Base-by-base conservation (phyloP, 1,140 invertebrate species). In the Parasteatoda tepidariorum region DNA sequence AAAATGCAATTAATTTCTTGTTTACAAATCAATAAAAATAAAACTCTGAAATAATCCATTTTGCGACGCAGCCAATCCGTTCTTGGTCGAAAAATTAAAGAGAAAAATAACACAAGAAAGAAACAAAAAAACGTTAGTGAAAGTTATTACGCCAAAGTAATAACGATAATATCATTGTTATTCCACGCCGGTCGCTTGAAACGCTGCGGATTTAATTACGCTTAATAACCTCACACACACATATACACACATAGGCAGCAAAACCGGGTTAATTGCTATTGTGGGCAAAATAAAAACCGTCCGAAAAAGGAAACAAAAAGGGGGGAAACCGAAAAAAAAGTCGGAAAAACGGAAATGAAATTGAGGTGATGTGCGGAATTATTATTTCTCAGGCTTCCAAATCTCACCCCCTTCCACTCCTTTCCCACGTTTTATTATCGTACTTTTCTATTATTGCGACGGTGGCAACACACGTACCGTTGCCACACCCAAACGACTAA, bases 351-450 rank as follows among this genome's bases (percentile, higher is more conserved):
- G 76, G 76, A 79, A 79, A 79, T 79, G 76, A 79, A 79, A 79
- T 79, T 79, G 76, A 79, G 76, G 76, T 79, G 76, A 79, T 79
- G 76, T 79, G 66, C 76, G 31, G 76, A 79, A 79, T 79, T 79
- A 79, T 79, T 79, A 79, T 79, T 79, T 79, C 76, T 79, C 76
- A 59, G 66, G 76, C 28, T 71, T 76, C 74, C 74, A 76, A 76
- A 76, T 76, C 74, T 76, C 57, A 18, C 71, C 26, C 34, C 73
- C 24, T 22, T 7, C 73, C 0, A n/a, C 61, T 41, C 74, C 24
- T 18, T 78, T 13, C 24, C 59, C 31, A 62, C 59, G 34, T 78
- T 66, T 78, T 78, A 78, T 78, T 78, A 78, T 66, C 61, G 61
- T 55, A 59, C 64, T 41, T 79, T 79, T 64, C 61, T 67, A 67